Conservation (phyloP, 2,113 vertebrate species). For the Barnardius zonarius region DNA sequence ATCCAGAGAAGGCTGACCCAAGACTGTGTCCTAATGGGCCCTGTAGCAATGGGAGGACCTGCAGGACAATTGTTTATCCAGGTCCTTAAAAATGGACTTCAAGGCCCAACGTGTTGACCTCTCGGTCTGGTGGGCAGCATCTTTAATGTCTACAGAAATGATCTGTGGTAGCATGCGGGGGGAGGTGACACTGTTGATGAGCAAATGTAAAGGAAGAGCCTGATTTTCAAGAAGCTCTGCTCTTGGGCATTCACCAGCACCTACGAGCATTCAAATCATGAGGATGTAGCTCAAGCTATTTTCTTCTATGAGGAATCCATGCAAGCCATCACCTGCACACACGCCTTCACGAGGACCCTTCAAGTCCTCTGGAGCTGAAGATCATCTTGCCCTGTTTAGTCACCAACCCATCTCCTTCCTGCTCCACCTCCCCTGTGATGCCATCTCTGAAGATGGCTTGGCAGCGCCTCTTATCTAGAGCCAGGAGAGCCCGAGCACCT, state of each 20-base stretch:
- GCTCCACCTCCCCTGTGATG: conserved; percentile 14
- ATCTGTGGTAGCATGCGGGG: neutral
- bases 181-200: neutral
- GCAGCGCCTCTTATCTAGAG: conserved; percentile 40
- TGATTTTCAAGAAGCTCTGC: neutral
- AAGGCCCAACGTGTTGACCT: neutral
- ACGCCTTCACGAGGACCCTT: neutral
- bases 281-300: neutral
- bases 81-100: neutral
- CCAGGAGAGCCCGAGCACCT: neutral
- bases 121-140: neutral
- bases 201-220: neutral
- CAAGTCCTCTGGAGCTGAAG: neutral
- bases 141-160: neutral
- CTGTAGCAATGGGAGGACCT: neutral
- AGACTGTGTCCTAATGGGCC: neutral
- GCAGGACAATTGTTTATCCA: neutral
- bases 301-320: neutral
- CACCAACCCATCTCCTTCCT: neutral
- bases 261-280: neutral
- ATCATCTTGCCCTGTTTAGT: neutral
- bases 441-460: conserved; percentile 20
- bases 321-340: neutral
- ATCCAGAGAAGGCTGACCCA: neutral
- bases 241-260: neutral